Evolutionary conservation across 2,113 vertebrate genomes (phyloP).

Genomic region (Cranoglanis bouderius): DNA sequence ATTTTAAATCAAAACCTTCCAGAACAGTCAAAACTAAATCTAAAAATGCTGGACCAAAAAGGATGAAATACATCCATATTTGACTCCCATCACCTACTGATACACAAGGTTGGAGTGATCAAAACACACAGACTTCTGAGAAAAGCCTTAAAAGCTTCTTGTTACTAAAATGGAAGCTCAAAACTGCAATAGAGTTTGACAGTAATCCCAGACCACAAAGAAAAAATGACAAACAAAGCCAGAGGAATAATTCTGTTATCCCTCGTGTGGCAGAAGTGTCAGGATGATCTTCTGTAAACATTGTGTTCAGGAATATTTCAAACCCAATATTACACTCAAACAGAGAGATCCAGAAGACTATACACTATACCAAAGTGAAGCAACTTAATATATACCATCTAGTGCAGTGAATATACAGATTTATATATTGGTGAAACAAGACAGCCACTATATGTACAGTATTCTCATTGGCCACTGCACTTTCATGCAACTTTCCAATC

Average conservation of each 20-base stretch:
- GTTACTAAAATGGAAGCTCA: not conserved
- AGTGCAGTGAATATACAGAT: not conserved
- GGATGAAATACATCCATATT: not conserved
- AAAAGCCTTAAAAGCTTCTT: not conserved
- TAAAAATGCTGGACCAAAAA: not conserved
- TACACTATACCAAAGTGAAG: not conserved
- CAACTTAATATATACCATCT: not conserved
- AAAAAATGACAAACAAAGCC: not conserved
- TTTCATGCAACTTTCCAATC: not conserved
- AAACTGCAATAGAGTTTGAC: not conserved
- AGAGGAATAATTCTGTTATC: not conserved
- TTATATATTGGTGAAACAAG: not conserved
- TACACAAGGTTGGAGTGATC: not conserved
- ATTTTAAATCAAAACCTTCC: not conserved
- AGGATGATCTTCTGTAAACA: conserved; percentile 1
- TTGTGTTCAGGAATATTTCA: not conserved
- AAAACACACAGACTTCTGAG: not conserved
- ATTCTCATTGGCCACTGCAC: not conserved
- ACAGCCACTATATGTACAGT: not conserved
- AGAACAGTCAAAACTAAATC: not conserved
- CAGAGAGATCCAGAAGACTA: not conserved
- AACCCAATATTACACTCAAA: not conserved
- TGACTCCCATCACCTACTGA: not conserved
- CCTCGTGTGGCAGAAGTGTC: not conserved
- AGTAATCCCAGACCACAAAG: not conserved